These are phyloP conservation scores for Nipponacmea schrenckii DNA, from an alignment of 2,888 invertebrate genomes.

Conservation along the genomic window DNA sequence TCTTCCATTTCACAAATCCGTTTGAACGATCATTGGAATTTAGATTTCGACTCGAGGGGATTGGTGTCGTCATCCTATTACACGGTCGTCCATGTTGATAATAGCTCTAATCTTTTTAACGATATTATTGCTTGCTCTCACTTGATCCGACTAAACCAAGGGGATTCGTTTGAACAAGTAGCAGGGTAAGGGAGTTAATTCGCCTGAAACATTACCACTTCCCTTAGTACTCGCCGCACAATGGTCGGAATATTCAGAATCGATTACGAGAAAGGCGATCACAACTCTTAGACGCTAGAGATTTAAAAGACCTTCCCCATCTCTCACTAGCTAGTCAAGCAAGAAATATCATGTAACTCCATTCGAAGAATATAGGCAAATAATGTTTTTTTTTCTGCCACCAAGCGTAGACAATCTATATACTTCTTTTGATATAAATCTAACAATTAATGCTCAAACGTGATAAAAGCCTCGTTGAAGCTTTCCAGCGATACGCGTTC, in stretches of 20 bases:
- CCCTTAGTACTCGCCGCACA: too few species aligned
- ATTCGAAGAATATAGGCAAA: not conserved
- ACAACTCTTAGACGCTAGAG: too few species aligned
- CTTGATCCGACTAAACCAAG: slow-evolving; percentile 2
- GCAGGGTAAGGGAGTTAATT: slow-evolving; percentile 16
- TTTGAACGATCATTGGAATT: slow-evolving; percentile 2
- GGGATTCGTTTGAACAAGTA: slow-evolving; percentile 1
- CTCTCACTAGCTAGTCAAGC: not conserved
- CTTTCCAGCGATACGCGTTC: slow-evolving; percentile 7
- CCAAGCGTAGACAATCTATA: slow-evolving; percentile 2
- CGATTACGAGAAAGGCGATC: too few species aligned
- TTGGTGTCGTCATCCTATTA: slow-evolving; percentile 15
- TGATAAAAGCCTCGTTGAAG: slow-evolving; percentile 7
- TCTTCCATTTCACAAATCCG: slow-evolving; percentile 2
- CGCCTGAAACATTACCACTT: not conserved
- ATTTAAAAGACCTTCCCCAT: not conserved
- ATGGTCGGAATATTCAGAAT: too few species aligned
- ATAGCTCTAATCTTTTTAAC: slow-evolving; percentile 23
- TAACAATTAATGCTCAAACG: slow-evolving; percentile 8
- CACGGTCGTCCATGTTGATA: slow-evolving; percentile 18
- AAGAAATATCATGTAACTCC: not conserved
- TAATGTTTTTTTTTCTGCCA: not conserved
- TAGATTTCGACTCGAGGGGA: slow-evolving; percentile 7
- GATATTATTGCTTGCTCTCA: slow-evolving; percentile 7
- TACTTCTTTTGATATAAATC: slow-evolving; percentile 4